A percentile compares a stretch with the other conserved stretches of the same genome.
phyloP scores from a whole-genome alignment of 2,797 vertebrate species.

The Anguilla obscura region DNA sequence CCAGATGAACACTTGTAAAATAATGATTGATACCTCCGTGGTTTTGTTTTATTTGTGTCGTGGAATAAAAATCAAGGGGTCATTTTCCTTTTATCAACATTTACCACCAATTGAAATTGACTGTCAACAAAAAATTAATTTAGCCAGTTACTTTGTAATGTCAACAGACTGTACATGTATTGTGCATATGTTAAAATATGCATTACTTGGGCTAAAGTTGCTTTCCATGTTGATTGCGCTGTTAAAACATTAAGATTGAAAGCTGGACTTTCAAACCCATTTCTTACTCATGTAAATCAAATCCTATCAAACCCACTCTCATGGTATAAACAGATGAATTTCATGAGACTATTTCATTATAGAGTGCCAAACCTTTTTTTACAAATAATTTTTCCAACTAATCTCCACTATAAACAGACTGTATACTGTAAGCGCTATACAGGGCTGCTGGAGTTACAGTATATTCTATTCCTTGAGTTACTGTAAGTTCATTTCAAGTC shows the following conservation, averaged over 20 bases:
- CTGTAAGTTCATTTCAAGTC: neutral
- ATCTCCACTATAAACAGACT: neutral
- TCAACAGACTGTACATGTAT: slow-evolving; percentile 58
- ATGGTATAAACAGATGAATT: slow-evolving; percentile 8
- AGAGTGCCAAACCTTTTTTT: neutral
- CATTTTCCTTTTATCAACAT: slow-evolving; percentile 55
- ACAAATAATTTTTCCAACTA: neutral
- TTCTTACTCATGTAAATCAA: too few relatives aligned
- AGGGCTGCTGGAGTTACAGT: neutral
- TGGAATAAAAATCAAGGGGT: slow-evolving; percentile 42
- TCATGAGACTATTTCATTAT: slow-evolving; percentile 30
- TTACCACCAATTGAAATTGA: slow-evolving; percentile 58
- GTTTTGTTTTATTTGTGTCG: neutral
- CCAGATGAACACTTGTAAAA: slow-evolving; percentile 15
- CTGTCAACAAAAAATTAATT: slow-evolving; percentile 60
- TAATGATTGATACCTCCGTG: slow-evolving; percentile 13
- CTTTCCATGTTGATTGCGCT: neutral
- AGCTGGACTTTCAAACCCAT: too few relatives aligned
- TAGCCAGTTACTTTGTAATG: slow-evolving; percentile 57
- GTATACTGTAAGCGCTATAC: neutral
- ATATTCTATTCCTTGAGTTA: neutral
- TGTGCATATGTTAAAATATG: slow-evolving; percentile 40
- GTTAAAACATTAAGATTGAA: neutral
- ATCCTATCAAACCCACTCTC: neutral
- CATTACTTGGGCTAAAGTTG: slow-evolving; percentile 9